Evolutionary conservation across 2,797 vertebrate species (phyloP).

Genomic region (Fistularia tabacaria): DNA sequence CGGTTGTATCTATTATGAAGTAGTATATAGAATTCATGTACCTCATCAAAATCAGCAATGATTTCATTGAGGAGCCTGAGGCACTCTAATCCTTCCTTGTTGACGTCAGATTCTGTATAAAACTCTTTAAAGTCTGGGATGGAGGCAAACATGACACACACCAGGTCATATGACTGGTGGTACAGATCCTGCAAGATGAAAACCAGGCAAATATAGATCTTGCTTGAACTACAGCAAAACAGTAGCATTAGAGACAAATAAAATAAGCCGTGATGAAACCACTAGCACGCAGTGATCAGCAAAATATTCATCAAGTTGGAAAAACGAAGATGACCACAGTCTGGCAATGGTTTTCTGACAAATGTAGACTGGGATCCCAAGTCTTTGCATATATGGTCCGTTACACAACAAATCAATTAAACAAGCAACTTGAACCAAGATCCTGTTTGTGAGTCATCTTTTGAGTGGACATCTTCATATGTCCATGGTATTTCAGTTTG

Average conservation of each 20-base stretch:
- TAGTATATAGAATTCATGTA: constrained; percentile 47
- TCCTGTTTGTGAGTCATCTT: too few species aligned
- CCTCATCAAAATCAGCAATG: constrained; percentile 98
- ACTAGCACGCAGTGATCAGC: too few species aligned
- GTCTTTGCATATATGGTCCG: too few species aligned
- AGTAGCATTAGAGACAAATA: neutral
- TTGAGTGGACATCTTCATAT: too few species aligned
- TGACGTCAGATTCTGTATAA: constrained; percentile 97
- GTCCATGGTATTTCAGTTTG: too few species aligned
- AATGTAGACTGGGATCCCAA: too few species aligned
- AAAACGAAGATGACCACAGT: too few species aligned
- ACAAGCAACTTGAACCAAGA: too few species aligned
- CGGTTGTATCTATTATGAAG: neutral
- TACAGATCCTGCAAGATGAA: constrained; percentile 86
- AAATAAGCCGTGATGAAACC: too few species aligned
- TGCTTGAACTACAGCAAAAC: constrained; percentile 4
- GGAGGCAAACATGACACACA: constrained; percentile 98
- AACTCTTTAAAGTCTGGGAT: constrained; percentile 99
- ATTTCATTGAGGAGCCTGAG: constrained; percentile 97
- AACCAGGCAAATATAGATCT: constrained; percentile 14
- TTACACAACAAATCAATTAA: too few species aligned
- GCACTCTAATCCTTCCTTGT: constrained; percentile 97
- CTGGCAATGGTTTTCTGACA: too few species aligned
- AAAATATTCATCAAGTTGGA: too few species aligned
- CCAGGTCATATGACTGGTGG: constrained; percentile 96